Base-by-base conservation (phyloP, 2,888 invertebrate species). In the Pyrrhosoma nymphula region DNA sequence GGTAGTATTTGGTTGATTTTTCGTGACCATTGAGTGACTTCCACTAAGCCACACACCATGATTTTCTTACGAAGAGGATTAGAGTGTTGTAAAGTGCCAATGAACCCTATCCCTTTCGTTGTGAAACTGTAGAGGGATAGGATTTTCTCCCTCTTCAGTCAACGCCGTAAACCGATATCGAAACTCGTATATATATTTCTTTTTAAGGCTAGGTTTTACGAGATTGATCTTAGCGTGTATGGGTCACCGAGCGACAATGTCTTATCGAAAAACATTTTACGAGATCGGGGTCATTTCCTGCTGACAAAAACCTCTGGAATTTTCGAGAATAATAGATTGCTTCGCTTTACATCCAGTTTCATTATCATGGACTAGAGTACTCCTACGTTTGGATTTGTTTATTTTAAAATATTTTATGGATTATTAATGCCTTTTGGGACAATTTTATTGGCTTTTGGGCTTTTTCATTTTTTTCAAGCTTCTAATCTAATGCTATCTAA, bases 201-300 rank as follows among this genome's bases (percentile, higher is more conserved):
- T 69, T 60, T 63, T 47, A 69, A 69, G 69, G 93, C 63, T 93
- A 93, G 39, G 63, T 69, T 93, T 93, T 93, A 93, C 93, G 93
- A 93, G 93, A 93, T 89, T 89, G n/a, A 89, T 93, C 69, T 93
- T 93, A 55, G 93, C 47, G 93, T 69, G 93, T 69, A 63, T 93
- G 69, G 93, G 93, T 93, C 93, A 93, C 69, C 23, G 69, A 91
- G 93, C 93, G 47, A 75, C 39, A 89, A 26, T 47, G 69, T 93
- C 69, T 93, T 93, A 93, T 93, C 93, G n/a, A n/a, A 63, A 93
- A 93, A 93, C 63, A 93, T 35, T 69, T 93, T 93, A 93, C 75
- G 93, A 93, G 93, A 93, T 93, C 75, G 93, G 47, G 93, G 93
- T 63, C 93, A 93, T 69, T 93, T 93, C 93, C 93, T 63, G 93